phyloP scores from a whole-genome alignment of 2,888 invertebrate species.

The Tribolium freemani region DNA sequence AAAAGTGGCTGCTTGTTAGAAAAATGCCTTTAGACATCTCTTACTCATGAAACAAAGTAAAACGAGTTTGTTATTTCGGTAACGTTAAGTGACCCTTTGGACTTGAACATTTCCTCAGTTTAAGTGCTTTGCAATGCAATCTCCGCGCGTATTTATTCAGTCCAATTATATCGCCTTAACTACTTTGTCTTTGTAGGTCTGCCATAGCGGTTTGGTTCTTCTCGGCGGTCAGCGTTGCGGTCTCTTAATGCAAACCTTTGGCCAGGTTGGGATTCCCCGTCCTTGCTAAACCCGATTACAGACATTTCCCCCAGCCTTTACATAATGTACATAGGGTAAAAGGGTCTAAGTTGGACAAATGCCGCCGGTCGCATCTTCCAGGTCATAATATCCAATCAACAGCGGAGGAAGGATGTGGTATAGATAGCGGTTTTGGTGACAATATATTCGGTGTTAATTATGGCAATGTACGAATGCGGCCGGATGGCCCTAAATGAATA shows the following conservation, averaged over 20 bases:
- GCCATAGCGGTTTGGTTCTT: conserved; percentile 9
- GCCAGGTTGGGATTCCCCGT: conserved; percentile 57
- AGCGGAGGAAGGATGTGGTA: conserved; percentile 48
- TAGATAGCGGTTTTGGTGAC: conserved; percentile 46
- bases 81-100: too few species aligned
- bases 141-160: too few species aligned
- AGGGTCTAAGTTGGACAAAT: conserved; percentile 49
- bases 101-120: too few species aligned
- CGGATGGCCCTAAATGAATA: conserved; percentile 54
- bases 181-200: background rate
- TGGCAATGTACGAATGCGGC: conserved; percentile 49
- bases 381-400: conserved; percentile 48
- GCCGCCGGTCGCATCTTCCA: conserved; percentile 14
- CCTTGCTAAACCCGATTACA: conserved; percentile 55
- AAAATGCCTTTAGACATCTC: too few species aligned
- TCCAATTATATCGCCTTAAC: background rate
- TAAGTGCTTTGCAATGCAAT: too few species aligned
- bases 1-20: too few species aligned
- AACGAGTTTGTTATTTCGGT: too few species aligned
- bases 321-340: conserved; percentile 58
- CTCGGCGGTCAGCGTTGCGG: conserved; percentile 45
- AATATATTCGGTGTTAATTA: conserved; percentile 53
- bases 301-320: conserved; percentile 52
- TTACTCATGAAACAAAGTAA: too few species aligned
- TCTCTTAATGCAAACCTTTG: conserved; percentile 48